These are phyloP conservation scores for Nothura maculosa DNA, from an alignment of 2,797 vertebrate genomes.

Conservation along the genomic window DNA sequence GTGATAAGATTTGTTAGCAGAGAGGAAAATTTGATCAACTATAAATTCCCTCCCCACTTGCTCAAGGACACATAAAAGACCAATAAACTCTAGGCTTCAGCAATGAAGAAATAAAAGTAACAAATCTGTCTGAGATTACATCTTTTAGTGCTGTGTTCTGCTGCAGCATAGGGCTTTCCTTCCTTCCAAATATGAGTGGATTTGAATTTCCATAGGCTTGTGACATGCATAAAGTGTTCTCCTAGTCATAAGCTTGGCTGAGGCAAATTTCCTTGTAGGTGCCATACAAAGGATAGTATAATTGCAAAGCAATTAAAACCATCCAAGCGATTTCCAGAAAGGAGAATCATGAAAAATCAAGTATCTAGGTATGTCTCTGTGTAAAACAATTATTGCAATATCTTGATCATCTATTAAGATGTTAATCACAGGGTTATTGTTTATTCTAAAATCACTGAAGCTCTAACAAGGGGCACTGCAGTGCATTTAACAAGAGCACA, in stretches of 20 bases:
- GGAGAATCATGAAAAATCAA: background rate
- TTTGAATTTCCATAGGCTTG: background rate
- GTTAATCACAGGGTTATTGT: background rate
- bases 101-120: constrained; percentile 9
- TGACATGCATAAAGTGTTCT: background rate
- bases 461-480: background rate
- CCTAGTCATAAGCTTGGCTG: background rate
- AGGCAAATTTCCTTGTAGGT: background rate
- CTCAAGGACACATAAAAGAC: background rate
- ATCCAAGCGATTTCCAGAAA: background rate
- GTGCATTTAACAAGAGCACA: background rate
- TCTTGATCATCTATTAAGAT: background rate
- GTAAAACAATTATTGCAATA: background rate
- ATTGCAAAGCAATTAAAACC: background rate
- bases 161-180: background rate
- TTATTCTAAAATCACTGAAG: background rate
- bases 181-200: background rate
- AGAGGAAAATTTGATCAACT: constrained; percentile 1
- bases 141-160: background rate
- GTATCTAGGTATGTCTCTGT: background rate
- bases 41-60: background rate
- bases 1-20: background rate
- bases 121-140: background rate
- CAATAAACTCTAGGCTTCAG: background rate
- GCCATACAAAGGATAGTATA: background rate